phyloP scores from a whole-genome alignment of 2,888 invertebrate genomes.

The Tricholauxania praeusta region DNA sequence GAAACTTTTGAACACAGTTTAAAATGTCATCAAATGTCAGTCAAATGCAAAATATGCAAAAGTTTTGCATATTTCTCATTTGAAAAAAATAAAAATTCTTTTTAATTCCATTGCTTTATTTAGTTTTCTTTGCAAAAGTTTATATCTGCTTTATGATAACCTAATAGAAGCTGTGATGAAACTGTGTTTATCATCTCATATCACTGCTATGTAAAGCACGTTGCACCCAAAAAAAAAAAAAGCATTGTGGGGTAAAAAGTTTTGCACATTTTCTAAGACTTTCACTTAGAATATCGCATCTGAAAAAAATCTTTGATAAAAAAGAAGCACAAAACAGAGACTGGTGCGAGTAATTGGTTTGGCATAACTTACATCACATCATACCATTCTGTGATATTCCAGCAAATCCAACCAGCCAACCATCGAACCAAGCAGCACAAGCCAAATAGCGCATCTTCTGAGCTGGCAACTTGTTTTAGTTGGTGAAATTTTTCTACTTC shows the following conservation, averaged over 20 bases:
- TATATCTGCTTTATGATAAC: constrained; percentile 40
- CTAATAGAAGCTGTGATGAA: constrained; percentile 39
- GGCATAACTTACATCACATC: constrained; percentile 44
- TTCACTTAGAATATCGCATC: constrained; percentile 42
- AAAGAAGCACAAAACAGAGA: constrained; percentile 17
- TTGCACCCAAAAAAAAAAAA: not conserved
- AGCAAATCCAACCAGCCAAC: not conserved
- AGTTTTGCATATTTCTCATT: constrained; percentile 23
- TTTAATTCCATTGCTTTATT: constrained; percentile 11
- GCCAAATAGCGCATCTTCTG: not conserved
- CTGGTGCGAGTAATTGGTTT: constrained; percentile 52
- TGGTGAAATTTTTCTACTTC: not conserved
- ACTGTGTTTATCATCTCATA: constrained; percentile 44
- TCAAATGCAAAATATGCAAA: constrained; percentile 40
- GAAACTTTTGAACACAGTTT: constrained; percentile 4
- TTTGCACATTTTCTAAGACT: constrained; percentile 35
- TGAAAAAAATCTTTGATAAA: constrained; percentile 40
- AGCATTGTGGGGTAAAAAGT: constrained; percentile 16
- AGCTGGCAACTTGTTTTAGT: not conserved
- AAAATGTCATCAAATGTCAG: constrained; percentile 46
- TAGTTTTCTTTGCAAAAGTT: constrained; percentile 27
- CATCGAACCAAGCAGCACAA: constrained; percentile 6
- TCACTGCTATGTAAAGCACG: constrained; percentile 9
- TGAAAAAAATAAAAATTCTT: not conserved
- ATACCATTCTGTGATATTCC: constrained; percentile 29